phyloP scores from a whole-genome alignment of 2,797 vertebrate genomes.

The Fratercula arctica region DNA sequence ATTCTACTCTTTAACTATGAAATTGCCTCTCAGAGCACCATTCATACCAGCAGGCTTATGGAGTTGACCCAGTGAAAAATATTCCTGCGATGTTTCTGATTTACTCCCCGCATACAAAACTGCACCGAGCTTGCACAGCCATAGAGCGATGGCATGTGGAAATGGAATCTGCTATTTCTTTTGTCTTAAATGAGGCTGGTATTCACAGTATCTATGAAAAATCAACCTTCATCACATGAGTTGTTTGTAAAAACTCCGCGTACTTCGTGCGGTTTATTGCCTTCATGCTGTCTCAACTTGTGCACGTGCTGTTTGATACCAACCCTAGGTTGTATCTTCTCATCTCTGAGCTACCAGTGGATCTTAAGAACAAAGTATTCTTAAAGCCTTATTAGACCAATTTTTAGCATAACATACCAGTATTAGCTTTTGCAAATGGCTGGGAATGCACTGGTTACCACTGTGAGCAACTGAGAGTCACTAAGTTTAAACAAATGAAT shows the following conservation, averaged over 20 bases:
- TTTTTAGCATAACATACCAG: not conserved
- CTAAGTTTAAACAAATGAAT: not conserved
- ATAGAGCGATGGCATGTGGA: accelerated
- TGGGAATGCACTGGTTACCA: not conserved
- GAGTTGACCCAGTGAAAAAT: not conserved
- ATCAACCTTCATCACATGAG: not conserved
- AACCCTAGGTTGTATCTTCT: not conserved
- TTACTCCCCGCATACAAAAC: not conserved
- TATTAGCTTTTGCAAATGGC: not conserved
- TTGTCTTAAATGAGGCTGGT: not conserved
- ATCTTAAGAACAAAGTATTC: not conserved
- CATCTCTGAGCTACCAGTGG: not conserved
- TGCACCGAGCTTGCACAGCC: not conserved
- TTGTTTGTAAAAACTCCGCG: not conserved
- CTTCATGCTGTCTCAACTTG: not conserved
- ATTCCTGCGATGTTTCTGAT: not conserved
- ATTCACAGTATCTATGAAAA: not conserved
- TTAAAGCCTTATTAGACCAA: not conserved
- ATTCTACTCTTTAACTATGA: not conserved
- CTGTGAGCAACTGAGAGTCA: not conserved
- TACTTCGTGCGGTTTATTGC: not conserved
- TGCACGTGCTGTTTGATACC: not conserved
- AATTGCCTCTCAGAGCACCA: not conserved
- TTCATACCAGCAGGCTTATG: not conserved
- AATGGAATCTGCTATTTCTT: not conserved